These are phyloP conservation scores for Gasteruption jaculator DNA, from an alignment of 2,888 invertebrate species.

Conservation along the genomic window DNA sequence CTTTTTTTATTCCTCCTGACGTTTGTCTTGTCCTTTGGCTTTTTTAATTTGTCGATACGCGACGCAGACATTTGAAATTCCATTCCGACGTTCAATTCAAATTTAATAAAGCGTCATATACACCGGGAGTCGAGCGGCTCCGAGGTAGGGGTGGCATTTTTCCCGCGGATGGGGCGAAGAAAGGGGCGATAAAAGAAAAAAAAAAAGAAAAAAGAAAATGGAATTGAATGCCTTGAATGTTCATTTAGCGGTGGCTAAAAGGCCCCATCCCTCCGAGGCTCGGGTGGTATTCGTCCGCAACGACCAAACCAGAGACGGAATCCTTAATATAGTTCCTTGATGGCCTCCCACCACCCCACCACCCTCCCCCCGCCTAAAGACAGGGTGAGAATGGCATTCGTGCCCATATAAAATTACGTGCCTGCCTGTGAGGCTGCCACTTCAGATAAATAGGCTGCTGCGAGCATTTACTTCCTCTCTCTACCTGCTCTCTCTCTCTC, in stretches of 20 bases:
- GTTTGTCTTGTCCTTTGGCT: too few species aligned
- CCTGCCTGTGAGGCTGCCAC: too few species aligned
- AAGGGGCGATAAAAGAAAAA: not conserved
- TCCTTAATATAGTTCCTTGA: constrained; percentile 34
- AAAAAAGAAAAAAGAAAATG: too few species aligned
- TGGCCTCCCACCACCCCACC: constrained; percentile 16
- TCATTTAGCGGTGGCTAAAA: constrained; percentile 38
- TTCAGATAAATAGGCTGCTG: too few species aligned
- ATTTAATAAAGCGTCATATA: constrained; percentile 41
- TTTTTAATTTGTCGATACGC: too few species aligned
- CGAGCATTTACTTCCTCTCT: too few species aligned
- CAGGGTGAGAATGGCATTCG: constrained; percentile 8
- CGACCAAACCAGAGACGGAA: constrained; percentile 26
- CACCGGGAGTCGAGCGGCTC: too few species aligned
- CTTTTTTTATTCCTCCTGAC: too few species aligned
- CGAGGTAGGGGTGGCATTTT: constrained; percentile 30
- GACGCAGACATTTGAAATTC: constrained; percentile 31
- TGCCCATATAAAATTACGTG: constrained; percentile 6
- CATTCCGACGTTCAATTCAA: constrained; percentile 35
- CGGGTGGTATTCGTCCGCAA: constrained; percentile 16
- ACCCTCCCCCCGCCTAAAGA: too few species aligned
- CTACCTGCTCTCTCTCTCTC: too few species aligned
- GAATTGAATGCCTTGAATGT: too few species aligned
- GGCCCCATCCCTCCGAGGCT: too few species aligned
- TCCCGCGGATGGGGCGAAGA: constrained; percentile 14